Percentiles rank a stretch among this genome's conserved stretches.
Evolutionary conservation across 2,113 vertebrate genomes (phyloP).

Genomic region (Elanoides forficatus): DNA sequence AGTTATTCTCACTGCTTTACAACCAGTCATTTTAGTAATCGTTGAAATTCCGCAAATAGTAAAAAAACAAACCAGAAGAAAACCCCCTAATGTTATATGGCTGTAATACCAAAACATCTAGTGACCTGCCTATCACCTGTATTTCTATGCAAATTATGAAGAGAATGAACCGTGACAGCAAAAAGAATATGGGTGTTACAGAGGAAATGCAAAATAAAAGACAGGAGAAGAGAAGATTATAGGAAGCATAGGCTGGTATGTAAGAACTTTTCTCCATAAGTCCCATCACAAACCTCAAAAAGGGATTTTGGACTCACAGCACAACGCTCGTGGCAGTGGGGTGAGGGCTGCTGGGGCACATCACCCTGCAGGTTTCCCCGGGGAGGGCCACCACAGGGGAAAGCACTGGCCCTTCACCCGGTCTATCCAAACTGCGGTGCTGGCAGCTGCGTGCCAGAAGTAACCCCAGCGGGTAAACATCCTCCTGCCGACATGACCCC

Average conservation of each 20-base stretch:
- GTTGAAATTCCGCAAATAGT: not conserved
- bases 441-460: not conserved
- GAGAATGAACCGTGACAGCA: not conserved
- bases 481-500: accelerated
- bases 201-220: not conserved
- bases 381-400: not conserved
- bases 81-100: accelerated
- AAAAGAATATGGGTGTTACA: not conserved
- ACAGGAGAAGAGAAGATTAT: not conserved
- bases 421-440: not conserved
- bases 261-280: not conserved
- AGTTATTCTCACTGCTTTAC: not conserved
- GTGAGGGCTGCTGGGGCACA: accelerated
- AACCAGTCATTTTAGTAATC: not conserved
- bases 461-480: accelerated
- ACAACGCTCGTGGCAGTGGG: not conserved
- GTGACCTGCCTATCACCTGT: not conserved
- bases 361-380: not conserved
- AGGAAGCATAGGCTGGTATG: not conserved
- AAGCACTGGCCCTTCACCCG: not conserved
- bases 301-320: not conserved
- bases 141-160: not conserved
- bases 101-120: not conserved
- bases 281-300: not conserved
- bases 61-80: not conserved